phyloP scores from a whole-genome alignment of 2,113 vertebrate species.

The Picathartes gymnocephalus region DNA sequence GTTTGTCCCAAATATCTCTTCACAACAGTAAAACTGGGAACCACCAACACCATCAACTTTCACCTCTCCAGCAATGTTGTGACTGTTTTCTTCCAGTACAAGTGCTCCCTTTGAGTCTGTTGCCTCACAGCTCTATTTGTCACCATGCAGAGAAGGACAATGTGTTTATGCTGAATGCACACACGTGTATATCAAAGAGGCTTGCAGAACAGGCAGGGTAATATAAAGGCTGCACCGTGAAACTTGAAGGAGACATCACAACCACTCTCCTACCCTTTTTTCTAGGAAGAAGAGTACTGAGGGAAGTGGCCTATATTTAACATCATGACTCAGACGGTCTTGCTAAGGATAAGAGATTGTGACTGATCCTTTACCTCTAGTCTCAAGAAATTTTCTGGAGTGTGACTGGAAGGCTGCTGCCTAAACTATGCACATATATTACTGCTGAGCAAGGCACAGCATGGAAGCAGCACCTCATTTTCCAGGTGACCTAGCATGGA shows the following conservation, averaged over 20 bases:
- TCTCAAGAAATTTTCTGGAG: neutral
- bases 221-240: neutral
- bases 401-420: neutral
- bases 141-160: neutral
- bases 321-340: neutral
- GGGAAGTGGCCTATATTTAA: neutral
- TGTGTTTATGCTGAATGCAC: neutral
- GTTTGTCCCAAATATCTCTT: neutral
- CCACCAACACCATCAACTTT: neutral
- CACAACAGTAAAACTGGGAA: neutral
- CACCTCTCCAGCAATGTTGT: neutral
- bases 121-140: neutral
- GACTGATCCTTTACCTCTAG: neutral
- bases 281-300: neutral
- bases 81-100: neutral
- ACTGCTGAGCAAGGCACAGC: neutral
- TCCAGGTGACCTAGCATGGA: neutral
- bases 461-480: neutral
- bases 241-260: neutral
- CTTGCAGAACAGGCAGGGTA: neutral
- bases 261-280: neutral
- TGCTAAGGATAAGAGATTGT: neutral
- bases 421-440: neutral
- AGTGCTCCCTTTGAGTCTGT: neutral
- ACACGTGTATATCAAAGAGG: neutral